Percentiles rank a stretch among this genome's conserved stretches.
These are phyloP conservation scores for Neoitamus cyanurus DNA, from an alignment of 2,888 invertebrate species.

Conservation along the genomic window DNA sequence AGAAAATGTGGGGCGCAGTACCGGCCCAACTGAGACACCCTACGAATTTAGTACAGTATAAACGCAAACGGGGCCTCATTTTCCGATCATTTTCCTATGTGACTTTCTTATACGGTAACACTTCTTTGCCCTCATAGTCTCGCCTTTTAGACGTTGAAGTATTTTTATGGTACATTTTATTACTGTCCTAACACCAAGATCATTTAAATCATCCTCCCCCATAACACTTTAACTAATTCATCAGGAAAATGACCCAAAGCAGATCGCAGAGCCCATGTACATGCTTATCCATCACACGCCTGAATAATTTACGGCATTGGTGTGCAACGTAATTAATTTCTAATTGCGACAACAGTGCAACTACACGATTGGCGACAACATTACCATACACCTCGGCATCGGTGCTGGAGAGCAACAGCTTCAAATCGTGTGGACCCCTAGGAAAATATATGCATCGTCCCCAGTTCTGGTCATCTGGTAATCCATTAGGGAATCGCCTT, in stretches of 20 bases:
- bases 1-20: too few relatives aligned
- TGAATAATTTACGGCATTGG: constrained; percentile 21
- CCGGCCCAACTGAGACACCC: too few relatives aligned
- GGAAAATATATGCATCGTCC: background rate
- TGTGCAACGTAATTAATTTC: constrained; percentile 30
- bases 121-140: too few relatives aligned
- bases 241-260: background rate
- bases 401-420: background rate
- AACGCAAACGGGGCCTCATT: too few relatives aligned
- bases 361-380: constrained; percentile 9
- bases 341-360: constrained; percentile 31
- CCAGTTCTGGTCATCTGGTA: constrained; percentile 19
- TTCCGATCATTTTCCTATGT: too few relatives aligned
- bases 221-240: background rate
- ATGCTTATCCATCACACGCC: background rate
- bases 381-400: background rate
- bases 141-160: background rate
- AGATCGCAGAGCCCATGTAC: background rate
- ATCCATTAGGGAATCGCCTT: constrained; percentile 46
- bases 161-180: background rate
- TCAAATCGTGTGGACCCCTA: background rate
- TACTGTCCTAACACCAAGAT: background rate
- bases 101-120: too few relatives aligned
- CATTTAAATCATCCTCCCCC: background rate
- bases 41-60: too few relatives aligned